phyloP scores from a whole-genome alignment of 2,113 vertebrate genomes.

The Odontophorus gujanensis region DNA sequence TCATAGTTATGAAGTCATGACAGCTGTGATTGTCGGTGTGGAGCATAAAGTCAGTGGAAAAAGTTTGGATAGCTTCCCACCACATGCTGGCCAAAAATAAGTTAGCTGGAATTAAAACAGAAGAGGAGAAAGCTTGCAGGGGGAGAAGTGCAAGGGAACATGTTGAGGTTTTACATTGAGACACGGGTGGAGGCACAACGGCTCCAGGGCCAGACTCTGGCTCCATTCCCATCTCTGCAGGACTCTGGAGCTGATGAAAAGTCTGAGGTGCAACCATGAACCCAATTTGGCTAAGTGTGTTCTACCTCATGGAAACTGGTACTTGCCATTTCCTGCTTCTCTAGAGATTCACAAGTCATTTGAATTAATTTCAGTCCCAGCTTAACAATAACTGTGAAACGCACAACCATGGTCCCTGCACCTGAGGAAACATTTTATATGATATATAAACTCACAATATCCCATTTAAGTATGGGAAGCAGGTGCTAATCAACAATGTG shows the following conservation, averaged over 20 bases:
- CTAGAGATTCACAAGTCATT: slow-evolving; percentile 3
- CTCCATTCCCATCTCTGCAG: not conserved
- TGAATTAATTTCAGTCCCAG: slow-evolving; percentile 48
- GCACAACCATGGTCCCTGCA: slow-evolving; percentile 3
- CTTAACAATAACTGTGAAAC: not conserved
- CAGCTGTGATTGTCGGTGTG: slow-evolving; percentile 65
- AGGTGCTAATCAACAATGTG: slow-evolving; percentile 56
- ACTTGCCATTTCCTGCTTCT: slow-evolving; percentile 24
- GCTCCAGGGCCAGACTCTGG: not conserved
- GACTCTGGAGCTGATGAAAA: not conserved
- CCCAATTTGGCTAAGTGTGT: not conserved
- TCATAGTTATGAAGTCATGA: slow-evolving; percentile 79
- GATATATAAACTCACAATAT: slow-evolving; percentile 52
- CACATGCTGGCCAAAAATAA: slow-evolving; percentile 49
- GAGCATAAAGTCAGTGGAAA: slow-evolving; percentile 42
- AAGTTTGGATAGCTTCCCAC: slow-evolving; percentile 48
- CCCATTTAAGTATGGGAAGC: slow-evolving; percentile 1
- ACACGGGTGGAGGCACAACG: not conserved
- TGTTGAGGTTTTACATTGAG: accelerated
- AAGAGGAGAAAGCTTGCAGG: not conserved
- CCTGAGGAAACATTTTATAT: slow-evolving; percentile 66
- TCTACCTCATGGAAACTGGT: slow-evolving; percentile 43
- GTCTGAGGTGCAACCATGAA: not conserved
- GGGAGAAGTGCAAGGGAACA: not conserved
- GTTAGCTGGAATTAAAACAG: slow-evolving; percentile 7